Percentiles rank a stretch among this genome's conserved stretches.
phyloP scores from a whole-genome alignment of 2,113 vertebrate genomes.

The Etia nguti region DNA sequence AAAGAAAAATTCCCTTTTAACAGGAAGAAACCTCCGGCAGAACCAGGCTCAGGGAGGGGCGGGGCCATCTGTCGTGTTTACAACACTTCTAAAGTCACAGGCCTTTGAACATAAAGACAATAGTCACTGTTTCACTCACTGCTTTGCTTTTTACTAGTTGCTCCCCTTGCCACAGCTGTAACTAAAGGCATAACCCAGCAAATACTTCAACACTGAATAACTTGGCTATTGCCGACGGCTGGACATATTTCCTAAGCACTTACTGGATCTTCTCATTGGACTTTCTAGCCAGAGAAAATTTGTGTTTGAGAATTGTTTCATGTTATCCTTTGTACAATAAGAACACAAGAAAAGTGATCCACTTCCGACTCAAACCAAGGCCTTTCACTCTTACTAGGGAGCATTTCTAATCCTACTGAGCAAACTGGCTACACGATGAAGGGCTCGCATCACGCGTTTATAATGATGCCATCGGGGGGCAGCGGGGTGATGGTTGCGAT shows the following conservation, averaged over 20 bases:
- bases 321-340: not conserved
- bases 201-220: not conserved
- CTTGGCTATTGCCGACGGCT: rapidly evolving
- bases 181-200: not conserved
- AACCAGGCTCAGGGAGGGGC: not conserved
- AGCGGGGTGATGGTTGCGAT: not conserved
- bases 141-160: not conserved
- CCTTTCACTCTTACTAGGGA: rapidly evolving
- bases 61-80: rapidly evolving
- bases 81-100: not conserved
- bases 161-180: not conserved
- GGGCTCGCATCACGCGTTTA: not conserved
- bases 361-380: not conserved
- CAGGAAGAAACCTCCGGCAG: rapidly evolving
- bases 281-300: not conserved
- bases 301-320: not conserved
- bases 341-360: not conserved
- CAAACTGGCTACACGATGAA: not conserved
- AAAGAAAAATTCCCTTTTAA: not conserved
- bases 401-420: rapidly evolving
- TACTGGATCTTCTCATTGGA: not conserved
- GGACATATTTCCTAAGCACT: not conserved
- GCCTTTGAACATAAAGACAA: not conserved
- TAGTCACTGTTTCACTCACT: rapidly evolving
- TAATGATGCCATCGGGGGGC: rapidly evolving